Evolutionary conservation across 2,113 vertebrate genomes (phyloP).

Genomic region (Petaurus breviceps): DNA sequence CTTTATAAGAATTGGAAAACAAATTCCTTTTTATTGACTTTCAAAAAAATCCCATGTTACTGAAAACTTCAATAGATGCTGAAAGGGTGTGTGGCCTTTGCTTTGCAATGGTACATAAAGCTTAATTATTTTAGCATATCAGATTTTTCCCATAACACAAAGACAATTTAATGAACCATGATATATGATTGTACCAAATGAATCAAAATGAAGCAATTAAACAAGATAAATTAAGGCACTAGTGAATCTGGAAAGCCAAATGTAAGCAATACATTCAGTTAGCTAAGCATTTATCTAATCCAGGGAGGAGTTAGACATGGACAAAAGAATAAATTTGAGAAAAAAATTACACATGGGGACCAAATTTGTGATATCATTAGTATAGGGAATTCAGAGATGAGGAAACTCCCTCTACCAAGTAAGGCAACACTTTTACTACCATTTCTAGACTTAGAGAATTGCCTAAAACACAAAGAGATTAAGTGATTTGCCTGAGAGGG

Average conservation of each 20-base stretch:
- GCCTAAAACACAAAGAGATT: not conserved
- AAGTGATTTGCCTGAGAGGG: not conserved
- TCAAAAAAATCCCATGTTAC: not conserved
- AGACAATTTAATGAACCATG: constrained; percentile 36
- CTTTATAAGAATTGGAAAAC: constrained; percentile 33
- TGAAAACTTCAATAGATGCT: constrained; percentile 30
- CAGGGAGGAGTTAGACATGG: not conserved
- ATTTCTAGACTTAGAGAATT: not conserved
- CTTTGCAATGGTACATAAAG: not conserved
- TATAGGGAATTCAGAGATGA: not conserved
- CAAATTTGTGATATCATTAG: not conserved
- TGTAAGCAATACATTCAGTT: not conserved
- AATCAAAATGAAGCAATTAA: constrained; percentile 36
- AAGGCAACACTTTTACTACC: not conserved
- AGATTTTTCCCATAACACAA: constrained; percentile 45
- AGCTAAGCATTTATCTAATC: not conserved
- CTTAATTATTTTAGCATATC: constrained; percentile 58
- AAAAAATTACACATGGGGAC: not conserved
- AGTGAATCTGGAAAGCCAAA: constrained; percentile 42
- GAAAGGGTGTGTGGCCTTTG: constrained; percentile 26
- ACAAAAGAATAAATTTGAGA: not conserved
- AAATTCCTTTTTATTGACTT: constrained; percentile 51
- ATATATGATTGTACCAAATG: constrained; percentile 19
- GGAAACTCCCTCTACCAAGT: not conserved
- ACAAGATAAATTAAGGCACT: constrained; percentile 2